A percentile compares a stretch with the other conserved stretches of the same genome.
Conservation (phyloP, 2,797 vertebrate species). For the Acrossocheilus fasciatus region DNA sequence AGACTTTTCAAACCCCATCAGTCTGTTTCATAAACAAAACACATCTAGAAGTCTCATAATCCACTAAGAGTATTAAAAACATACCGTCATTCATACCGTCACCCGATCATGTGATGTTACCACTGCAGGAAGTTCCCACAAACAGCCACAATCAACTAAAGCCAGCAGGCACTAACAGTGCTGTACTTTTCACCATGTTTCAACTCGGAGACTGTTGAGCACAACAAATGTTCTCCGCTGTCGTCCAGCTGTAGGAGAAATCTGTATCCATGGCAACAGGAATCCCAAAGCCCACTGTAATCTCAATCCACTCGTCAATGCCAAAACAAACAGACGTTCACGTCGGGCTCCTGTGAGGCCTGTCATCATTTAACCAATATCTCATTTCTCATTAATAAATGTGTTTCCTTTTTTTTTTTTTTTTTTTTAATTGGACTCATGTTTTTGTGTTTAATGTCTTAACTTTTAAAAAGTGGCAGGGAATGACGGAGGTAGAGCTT, state of each 20-base stretch:
- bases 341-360: neutral
- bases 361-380: constrained; percentile 12
- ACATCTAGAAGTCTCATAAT: neutral
- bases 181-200: neutral
- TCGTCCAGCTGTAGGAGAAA: neutral
- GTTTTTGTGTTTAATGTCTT: neutral
- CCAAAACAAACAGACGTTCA: neutral
- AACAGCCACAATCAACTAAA: neutral
- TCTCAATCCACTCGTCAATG: constrained; percentile 14
- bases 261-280: constrained; percentile 57
- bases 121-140: neutral
- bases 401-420: neutral
- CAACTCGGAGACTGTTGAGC: neutral
- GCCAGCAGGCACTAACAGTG: no score
- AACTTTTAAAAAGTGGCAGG: neutral
- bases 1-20: neutral
- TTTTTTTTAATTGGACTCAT: neutral
- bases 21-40: constrained; percentile 24
- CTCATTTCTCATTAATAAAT: neutral
- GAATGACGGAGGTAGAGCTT: neutral
- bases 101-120: neutral
- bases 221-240: neutral
- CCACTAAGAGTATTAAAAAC: constrained; percentile 13
- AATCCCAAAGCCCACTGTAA: constrained; percentile 24
- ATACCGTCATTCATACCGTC: neutral